Base-by-base conservation (phyloP, 2,888 invertebrate genomes). In the Drosophila anomalipes region DNA sequence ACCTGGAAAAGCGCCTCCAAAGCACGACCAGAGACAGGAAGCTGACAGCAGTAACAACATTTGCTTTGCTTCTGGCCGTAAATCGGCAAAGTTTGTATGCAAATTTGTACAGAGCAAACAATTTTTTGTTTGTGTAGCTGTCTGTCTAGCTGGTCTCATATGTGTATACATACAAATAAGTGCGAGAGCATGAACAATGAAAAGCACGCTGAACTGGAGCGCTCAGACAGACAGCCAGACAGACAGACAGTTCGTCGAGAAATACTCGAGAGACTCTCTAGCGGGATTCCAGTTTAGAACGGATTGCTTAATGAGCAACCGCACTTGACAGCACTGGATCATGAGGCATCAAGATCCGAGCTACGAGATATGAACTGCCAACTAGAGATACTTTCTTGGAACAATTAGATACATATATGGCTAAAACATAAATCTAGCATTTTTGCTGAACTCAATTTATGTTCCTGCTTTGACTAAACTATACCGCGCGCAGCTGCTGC, bases 341-440 rank as follows among this genome's bases (percentile, higher is more conserved):
- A 54, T 28, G 4, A 4, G 28, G 73, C 53, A 58, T 41, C 70
- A 10, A 64, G 61, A 58, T 67, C 32, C 33, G 33, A 47, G 26
- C 32, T 53, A 32, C 19, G 33, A 68, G 56, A 39, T 44, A 53
- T 44, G 35, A 57, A 44, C 30, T 71, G 39, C 57, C 77, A 70
- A 64, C 74, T 78, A 74, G 53, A 78, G 70, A 59, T 56, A 79
- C 75, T 79, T 86, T 86, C 82, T 86, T 86, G 72, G 70, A 78
- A 83, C 86, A 88, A 88, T 87, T 86, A 83, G 77, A 61, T 65
- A 53, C 86, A 68, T 84, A 87, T 89, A 90, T 75, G 90, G 89
- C 75, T 69, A 74, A 81, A 83, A 86, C 89, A 89, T 86, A 89
- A 90, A 83, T 90, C 81, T 74, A 67, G 44, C 70, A 87, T 86